A percentile compares a stretch with the other conserved stretches of the same genome.
Evolutionary conservation across 2,113 vertebrate genomes (phyloP).

Genomic region (Hemiprocne comata): DNA sequence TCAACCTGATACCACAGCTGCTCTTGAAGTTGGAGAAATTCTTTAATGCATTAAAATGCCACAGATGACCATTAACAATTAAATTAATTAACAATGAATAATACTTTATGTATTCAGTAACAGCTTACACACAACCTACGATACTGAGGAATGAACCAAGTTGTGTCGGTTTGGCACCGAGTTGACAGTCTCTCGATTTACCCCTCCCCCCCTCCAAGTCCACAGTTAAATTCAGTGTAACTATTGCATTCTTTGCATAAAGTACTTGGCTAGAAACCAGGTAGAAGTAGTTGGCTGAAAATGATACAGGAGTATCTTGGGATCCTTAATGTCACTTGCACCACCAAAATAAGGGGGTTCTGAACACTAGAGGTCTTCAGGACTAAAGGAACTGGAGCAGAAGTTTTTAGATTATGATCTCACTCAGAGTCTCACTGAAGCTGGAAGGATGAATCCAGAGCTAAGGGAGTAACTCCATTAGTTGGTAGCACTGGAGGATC

Average conservation of each 20-base stretch:
- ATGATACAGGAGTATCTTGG: neutral
- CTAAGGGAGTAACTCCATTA: neutral
- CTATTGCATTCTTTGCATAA: neutral
- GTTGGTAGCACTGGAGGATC: neutral
- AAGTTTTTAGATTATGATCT: neutral
- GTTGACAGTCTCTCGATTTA: too few relatives aligned
- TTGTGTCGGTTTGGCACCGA: too few relatives aligned
- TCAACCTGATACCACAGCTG: neutral
- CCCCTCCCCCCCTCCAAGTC: too few relatives aligned
- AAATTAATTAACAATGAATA: too few relatives aligned
- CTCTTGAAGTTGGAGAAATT: neutral
- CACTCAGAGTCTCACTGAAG: neutral
- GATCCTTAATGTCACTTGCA: neutral
- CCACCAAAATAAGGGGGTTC: neutral
- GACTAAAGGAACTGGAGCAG: neutral
- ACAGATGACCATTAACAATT: neutral
- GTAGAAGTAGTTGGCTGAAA: neutral
- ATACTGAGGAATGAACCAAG: neutral
- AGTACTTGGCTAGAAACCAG: neutral
- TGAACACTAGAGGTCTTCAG: neutral
- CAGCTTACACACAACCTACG: neutral
- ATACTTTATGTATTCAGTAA: neutral
- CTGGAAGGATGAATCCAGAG: neutral
- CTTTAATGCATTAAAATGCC: neutral
- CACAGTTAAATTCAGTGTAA: neutral